A percentile compares a stretch with the other conserved stretches of the same genome.
Evolutionary conservation across 1,140 invertebrate genomes (phyloP).

Genomic region (Neodiprion lecontei): DNA sequence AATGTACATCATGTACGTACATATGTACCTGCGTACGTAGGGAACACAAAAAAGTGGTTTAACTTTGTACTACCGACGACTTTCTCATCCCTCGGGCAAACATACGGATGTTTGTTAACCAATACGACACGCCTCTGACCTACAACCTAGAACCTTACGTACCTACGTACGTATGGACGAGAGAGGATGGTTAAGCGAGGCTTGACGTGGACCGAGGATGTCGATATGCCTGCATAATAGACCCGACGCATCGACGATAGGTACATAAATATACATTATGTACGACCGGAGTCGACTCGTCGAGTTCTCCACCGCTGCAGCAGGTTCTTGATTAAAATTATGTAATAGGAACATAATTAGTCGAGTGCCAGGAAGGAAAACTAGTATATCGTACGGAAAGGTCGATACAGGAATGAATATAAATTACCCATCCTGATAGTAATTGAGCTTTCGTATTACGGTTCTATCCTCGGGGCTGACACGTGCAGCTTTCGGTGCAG

Average conservation of each 20-base stretch:
- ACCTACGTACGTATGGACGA: not conserved
- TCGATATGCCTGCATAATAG: too few relatives aligned
- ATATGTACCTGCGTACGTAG: too few relatives aligned
- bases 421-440: not conserved
- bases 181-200: too few relatives aligned
- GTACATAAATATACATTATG: not conserved
- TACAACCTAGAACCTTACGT: not conserved
- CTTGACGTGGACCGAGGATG: too few relatives aligned
- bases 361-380: too few relatives aligned
- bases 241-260: not conserved
- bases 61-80: not conserved
- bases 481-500: not conserved
- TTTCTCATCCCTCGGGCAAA: conserved; percentile 4
- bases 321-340: too few relatives aligned
- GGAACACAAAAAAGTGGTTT: too few relatives aligned
- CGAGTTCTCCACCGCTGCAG: too few relatives aligned
- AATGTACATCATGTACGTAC: too few relatives aligned
- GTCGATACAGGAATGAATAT: not conserved
- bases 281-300: too few relatives aligned
- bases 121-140: conserved; percentile 2
- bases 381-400: too few relatives aligned
- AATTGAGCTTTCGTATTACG: not conserved
- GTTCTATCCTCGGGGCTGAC: not conserved
- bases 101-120: not conserved
- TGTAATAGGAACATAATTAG: too few relatives aligned